Conservation (phyloP, 2,113 vertebrate species). For the Myrmophylax atrothorax region DNA sequence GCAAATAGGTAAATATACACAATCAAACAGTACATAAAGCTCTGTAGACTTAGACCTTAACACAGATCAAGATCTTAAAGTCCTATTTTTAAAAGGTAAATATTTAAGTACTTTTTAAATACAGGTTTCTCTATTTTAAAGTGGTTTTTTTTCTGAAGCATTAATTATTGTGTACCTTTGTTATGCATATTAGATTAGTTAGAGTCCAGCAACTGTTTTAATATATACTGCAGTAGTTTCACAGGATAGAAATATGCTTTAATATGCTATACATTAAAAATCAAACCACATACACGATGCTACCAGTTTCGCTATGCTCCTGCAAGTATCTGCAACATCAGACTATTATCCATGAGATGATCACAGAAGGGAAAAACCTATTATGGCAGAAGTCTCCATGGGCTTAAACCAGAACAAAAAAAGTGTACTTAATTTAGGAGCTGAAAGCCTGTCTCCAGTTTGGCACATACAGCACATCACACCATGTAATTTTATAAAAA, state of each 20-base stretch:
- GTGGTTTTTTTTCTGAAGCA: not conserved
- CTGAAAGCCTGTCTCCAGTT: slow-evolving; percentile 42
- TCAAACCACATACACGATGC: slow-evolving; percentile 61
- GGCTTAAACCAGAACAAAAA: slow-evolving; percentile 60
- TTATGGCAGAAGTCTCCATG: slow-evolving; percentile 44
- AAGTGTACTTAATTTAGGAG: slow-evolving; percentile 43
- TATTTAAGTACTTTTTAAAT: not conserved
- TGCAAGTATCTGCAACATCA: slow-evolving; percentile 64
- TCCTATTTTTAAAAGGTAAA: not conserved
- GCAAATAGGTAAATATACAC: slow-evolving; percentile 19
- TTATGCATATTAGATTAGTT: slow-evolving; percentile 22
- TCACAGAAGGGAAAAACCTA: slow-evolving; percentile 57
- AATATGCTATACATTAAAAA: slow-evolving; percentile 61
- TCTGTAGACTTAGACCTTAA: not conserved
- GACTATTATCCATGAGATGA: slow-evolving; percentile 25
- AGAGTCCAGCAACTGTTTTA: not conserved
- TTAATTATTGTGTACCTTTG: not conserved
- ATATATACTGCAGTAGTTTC: not conserved
- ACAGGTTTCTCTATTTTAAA: not conserved
- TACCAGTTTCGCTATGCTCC: slow-evolving; percentile 53
- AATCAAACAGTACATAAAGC: not conserved
- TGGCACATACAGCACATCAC: slow-evolving; percentile 8
- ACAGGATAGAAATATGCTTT: slow-evolving; percentile 40
- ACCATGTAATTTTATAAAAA: slow-evolving; percentile 53
- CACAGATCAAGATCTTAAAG: not conserved